Base-by-base conservation (phyloP, 2,797 vertebrate species). In the Myoxocephalus aenaeus region DNA sequence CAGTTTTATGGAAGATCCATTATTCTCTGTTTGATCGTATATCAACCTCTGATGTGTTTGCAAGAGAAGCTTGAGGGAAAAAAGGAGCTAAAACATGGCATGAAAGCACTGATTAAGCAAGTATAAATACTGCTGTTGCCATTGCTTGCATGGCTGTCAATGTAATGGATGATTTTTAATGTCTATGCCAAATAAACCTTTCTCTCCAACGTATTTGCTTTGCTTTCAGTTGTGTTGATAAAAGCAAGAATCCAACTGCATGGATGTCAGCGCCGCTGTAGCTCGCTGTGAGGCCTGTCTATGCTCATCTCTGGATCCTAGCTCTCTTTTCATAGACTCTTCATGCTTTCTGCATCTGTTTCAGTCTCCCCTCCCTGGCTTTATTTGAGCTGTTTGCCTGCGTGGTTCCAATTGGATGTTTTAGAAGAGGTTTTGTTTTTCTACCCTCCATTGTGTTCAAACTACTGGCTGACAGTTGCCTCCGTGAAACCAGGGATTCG, bases 101-200 rank as follows among this genome's bases (percentile, higher is more conserved):
- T 86, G 67, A 92, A 89, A 90, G 83, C 79, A 65, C 83, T 68
- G 81, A 84, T 84, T 80, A 84, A 78, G 79, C 63, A 82, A 76
- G 78, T 83, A 68, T 71, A 77, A 83, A 77, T 83, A 51, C 65
- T 10, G 69, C 74, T 78, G 85, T 81, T 89, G 91, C 80, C 85
- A 57, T 82, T 77, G 81, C 79, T 81, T 87, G 83, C 79, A 92
- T 59, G 79, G 79, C 88, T 91, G 84, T 93, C 89, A 90, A 65
- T 75, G 57, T 87, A 92, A 93, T 85, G 66, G 77, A 91, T 83
- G 78, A 81, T 83, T 81, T 86, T 82, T 78, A 81, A 85, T 87
- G 77, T 85, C 67, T 56, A 48, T 63, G 75, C 82, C 81, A 90
- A 90, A 91, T 81, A 88, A 92, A 87, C 81, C 77, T 81, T 88